These are phyloP conservation scores for Papilio elwesi DNA, from an alignment of 2,888 invertebrate species.

Conservation along the genomic window DNA sequence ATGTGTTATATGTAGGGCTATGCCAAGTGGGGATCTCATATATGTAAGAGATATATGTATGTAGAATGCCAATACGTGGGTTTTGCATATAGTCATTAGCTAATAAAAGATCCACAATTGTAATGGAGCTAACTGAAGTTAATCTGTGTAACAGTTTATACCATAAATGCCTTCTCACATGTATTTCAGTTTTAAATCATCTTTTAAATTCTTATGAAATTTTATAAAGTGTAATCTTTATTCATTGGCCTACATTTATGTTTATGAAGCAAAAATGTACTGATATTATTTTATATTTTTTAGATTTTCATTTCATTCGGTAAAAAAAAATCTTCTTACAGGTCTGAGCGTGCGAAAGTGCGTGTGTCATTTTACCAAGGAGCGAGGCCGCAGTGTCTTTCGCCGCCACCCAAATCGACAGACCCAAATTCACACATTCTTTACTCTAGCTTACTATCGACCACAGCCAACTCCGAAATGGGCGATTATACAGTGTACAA, in stretches of 20 bases:
- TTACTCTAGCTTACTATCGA: conserved; percentile 74
- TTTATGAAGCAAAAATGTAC: too few species aligned
- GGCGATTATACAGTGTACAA: conserved; percentile 82
- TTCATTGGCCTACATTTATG: neutral
- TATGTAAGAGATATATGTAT: neutral
- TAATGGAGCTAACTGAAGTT: conserved; percentile 35
- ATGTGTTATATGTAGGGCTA: too few species aligned
- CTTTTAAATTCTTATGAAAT: neutral
- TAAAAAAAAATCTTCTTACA: conserved; percentile 71
- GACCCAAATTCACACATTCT: conserved; percentile 73
- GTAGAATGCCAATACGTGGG: conserved; percentile 54
- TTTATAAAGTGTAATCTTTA: neutral
- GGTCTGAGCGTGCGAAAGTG: conserved; percentile 91
- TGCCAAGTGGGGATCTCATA: too few species aligned
- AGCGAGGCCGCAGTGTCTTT: conserved; percentile 88
- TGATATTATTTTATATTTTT: neutral
- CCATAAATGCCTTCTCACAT: conserved; percentile 7
- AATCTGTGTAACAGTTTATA: conserved; percentile 21
- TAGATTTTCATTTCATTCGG: neutral
- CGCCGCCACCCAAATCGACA: conserved; percentile 84
- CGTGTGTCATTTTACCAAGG: conserved; percentile 94
- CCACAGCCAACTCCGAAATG: conserved; percentile 77
- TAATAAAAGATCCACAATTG: conserved; percentile 64
- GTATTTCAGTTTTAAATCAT: neutral
- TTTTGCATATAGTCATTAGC: conserved; percentile 65